Conservation (phyloP, 2,113 vertebrate species). For the Siphamia tubifer region DNA sequence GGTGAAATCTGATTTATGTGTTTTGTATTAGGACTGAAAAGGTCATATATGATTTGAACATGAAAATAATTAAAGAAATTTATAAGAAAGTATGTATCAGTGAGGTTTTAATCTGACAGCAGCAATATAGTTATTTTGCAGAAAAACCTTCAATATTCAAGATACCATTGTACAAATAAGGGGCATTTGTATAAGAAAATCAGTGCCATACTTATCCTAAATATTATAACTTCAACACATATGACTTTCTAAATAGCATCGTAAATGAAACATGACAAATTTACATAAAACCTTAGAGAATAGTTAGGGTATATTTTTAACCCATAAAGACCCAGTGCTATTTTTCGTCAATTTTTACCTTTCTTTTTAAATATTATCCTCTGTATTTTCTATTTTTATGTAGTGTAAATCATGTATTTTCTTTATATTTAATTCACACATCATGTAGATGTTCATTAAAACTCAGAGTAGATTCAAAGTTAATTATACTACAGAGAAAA, state of each 20-base stretch:
- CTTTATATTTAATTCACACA: too few species aligned
- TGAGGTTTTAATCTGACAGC: background rate
- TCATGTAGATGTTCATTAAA: too few species aligned
- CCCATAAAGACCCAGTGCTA: too few species aligned
- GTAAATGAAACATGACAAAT: background rate
- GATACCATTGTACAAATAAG: slow-evolving; percentile 1
- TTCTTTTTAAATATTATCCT: too few species aligned
- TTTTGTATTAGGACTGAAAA: background rate
- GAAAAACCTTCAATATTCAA: background rate
- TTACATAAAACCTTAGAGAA: too few species aligned
- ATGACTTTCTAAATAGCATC: background rate
- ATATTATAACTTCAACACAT: background rate
- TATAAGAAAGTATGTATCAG: background rate
- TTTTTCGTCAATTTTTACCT: too few species aligned
- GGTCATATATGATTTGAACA: background rate
- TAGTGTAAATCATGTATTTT: too few species aligned
- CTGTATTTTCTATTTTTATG: too few species aligned
- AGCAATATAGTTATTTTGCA: background rate
- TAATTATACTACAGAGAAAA: too few species aligned
- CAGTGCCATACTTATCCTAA: background rate
- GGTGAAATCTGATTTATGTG: background rate
- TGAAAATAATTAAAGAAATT: background rate
- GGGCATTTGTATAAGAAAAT: background rate
- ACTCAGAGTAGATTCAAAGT: too few species aligned
- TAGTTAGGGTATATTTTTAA: too few species aligned